phyloP scores from a whole-genome alignment of 2,888 invertebrate genomes.

The Drosophila picticornis region DNA sequence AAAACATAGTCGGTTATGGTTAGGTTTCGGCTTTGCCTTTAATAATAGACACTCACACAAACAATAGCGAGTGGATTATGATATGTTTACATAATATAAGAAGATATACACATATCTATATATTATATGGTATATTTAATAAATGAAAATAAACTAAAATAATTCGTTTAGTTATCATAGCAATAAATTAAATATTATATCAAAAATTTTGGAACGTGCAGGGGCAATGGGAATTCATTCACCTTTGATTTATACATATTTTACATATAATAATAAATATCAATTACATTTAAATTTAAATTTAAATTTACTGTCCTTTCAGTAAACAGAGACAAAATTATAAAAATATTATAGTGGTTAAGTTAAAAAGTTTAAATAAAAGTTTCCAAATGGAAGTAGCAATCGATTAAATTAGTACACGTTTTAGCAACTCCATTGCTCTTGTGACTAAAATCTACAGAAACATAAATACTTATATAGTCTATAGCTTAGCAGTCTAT shows the following conservation, averaged over 20 bases:
- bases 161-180: conserved; percentile 14
- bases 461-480: conserved; percentile 1
- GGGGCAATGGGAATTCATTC: conserved; percentile 18
- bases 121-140: conserved; percentile 12
- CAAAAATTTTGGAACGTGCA: neutral
- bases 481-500: conserved; percentile 16
- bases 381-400: neutral
- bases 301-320: neutral
- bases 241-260: neutral
- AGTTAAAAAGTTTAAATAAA: neutral
- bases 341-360: neutral
- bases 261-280: neutral
- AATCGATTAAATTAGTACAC: neutral
- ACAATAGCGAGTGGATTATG: conserved; percentile 79
- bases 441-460: neutral
- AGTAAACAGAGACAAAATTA: neutral
- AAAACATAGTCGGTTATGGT: conserved; percentile 37
- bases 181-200: neutral
- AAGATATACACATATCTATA: conserved; percentile 20
- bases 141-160: conserved; percentile 18
- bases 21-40: conserved; percentile 42
- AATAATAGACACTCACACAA: conserved; percentile 67
- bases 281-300: neutral
- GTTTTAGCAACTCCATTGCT: conserved; percentile 15
- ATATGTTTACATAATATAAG: conserved; percentile 43